Conservation (phyloP, 2,113 vertebrate species). For the Leptobrachium leishanense region DNA sequence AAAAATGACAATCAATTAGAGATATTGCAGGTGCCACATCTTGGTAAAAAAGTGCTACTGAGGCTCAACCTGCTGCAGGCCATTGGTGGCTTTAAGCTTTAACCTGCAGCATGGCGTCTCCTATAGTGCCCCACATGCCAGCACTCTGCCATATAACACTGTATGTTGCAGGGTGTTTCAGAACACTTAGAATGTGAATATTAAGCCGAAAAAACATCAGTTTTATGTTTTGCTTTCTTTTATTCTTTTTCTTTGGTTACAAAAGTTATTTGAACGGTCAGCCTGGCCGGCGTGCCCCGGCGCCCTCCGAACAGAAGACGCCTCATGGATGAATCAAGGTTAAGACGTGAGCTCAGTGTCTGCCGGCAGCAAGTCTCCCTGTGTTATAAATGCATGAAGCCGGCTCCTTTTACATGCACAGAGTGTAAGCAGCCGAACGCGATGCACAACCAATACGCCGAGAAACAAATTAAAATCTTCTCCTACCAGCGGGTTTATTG, state of each 20-base stretch:
- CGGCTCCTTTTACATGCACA: background rate
- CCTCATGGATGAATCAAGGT: slow-evolving; percentile 24
- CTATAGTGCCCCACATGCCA: too few relatives aligned
- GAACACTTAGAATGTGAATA: too few relatives aligned
- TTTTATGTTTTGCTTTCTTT: background rate
- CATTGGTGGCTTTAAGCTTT: too few relatives aligned
- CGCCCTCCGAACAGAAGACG: background rate
- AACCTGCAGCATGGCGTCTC: too few relatives aligned
- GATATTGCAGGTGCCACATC: too few relatives aligned
- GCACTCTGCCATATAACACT: too few relatives aligned
- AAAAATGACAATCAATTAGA: too few relatives aligned
- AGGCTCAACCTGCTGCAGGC: too few relatives aligned
- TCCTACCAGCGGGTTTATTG: background rate
- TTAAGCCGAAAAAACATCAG: background rate
- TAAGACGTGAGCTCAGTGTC: slow-evolving; percentile 16
- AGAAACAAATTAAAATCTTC: slow-evolving; percentile 11
- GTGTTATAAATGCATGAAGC: background rate
- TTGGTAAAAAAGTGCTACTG: too few relatives aligned
- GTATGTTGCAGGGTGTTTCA: too few relatives aligned
- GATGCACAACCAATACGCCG: background rate
- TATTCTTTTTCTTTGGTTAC: background rate
- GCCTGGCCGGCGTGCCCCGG: background rate
- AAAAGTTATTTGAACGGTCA: background rate
- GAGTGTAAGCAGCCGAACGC: background rate
- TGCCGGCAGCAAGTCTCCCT: background rate